Percentiles rank a stretch among this genome's conserved stretches.
These are phyloP conservation scores for Strongylocentrotus purpuratus DNA, from an alignment of 35 echinoderm and acorn worm genomes.

Conservation along the genomic window DNA sequence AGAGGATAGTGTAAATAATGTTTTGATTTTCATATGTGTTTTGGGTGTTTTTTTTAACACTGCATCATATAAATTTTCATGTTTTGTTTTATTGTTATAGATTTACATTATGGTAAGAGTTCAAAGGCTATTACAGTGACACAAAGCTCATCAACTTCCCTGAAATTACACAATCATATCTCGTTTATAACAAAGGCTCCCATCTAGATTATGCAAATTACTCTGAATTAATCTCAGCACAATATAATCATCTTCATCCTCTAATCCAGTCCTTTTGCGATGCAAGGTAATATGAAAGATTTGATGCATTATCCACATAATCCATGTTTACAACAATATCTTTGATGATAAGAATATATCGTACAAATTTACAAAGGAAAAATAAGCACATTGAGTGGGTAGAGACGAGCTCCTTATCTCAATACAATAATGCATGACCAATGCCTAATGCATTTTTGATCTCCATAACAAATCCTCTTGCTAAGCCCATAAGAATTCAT, in stretches of 20 bases:
- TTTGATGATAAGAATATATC: neutral
- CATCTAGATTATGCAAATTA: neutral
- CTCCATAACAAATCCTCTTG: neutral
- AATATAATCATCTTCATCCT: neutral
- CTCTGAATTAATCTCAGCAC: neutral
- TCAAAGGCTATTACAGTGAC: neutral
- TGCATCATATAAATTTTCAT: no score
- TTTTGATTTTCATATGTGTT: no score
- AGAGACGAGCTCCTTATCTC: neutral
- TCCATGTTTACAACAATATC: neutral
- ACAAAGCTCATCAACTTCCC: neutral
- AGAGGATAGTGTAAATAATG: no score
- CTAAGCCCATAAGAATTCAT: slow-evolving; percentile 20
- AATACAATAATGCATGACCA: neutral
- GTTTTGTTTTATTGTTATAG: no score
- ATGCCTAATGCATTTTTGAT: slow-evolving; percentile 5
- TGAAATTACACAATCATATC: neutral
- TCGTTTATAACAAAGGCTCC: neutral
- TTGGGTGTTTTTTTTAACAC: no score
- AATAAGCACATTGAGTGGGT: neutral
- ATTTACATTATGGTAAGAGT: no score
- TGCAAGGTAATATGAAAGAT: neutral
- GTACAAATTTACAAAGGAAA: neutral
- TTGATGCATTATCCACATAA: neutral
- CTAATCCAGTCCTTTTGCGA: neutral